Base-by-base conservation (phyloP, 2,113 vertebrate species). In the Chionodraco myersi region DNA sequence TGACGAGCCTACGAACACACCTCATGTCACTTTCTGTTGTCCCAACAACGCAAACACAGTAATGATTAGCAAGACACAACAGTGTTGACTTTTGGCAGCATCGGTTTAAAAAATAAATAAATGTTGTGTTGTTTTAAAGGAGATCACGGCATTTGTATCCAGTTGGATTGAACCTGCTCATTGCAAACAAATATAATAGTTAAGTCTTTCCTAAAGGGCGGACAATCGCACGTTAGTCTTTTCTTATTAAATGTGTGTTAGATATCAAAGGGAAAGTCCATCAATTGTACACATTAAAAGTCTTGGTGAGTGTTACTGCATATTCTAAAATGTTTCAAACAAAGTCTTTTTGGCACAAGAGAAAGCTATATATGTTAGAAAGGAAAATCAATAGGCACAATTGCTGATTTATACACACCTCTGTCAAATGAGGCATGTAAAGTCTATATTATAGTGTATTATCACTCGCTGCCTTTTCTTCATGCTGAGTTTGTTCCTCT, bases 1-100 rank as follows among this genome's bases (percentile, higher is more conserved):
- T 99, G 98, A 89, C 98, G 97, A 3, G 95, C 96, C 98, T 99
- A 10, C 91, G 2, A 86, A 54, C 52, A 82, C 48, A 82, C 4
- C 21, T 48, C 21, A 65, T 34, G 77, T 91, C 67, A 87, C 53
- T 47, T 66, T 44, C 62, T 59, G 63, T 36, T 68, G 63, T 52
- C 4, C 26, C 16, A 18, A 8, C 26, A 18, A 36, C 2, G 10
- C 9, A 52, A 23, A 49, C 52, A 61, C 49, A 23, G 16, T 63
- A 57, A 56, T 62, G 1, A 63, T n/a, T 0, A 3, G 53, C 34
- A 26, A 4, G 1, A 30, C 56, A 14, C 2, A 63, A 58, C 59
- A 14, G 26, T 10, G 45, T 15, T 47, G 11, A 41, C 5, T 8
- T 65, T 68, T 26, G 18, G 36, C 30, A 21, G 4, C 47, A 13